Base-by-base conservation (phyloP, 2,888 invertebrate species). In the Megalurothrips usitatus region DNA sequence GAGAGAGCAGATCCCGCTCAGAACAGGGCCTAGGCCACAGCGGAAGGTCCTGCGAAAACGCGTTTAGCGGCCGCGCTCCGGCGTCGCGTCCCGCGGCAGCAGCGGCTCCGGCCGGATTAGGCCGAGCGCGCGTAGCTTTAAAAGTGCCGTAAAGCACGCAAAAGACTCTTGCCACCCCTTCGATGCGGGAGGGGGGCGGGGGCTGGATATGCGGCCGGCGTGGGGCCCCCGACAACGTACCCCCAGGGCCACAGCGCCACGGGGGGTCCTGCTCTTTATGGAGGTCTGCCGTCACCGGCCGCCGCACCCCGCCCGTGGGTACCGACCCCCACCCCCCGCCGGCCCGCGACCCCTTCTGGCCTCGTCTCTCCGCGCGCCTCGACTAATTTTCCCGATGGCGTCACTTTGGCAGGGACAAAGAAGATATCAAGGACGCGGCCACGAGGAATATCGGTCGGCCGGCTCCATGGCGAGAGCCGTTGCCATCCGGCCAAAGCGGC, bases 321-420 rank as follows among this genome's bases (percentile, higher is more conserved):
- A 10, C 58, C 19, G 58, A n/a, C n/a, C 58, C 14, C 19, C 58
- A n/a, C 11, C n/a, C 14, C 58, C 1, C 52, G 52, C 52, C 52
- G 52, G 52, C 12, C 17, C 52, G 12, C 58, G 19, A 14, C 58
- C 58, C 17, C 58, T 17, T 58, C 2, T n/a, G 19, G 19, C 58
- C 8, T 0, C 58, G 6, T 14, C 58, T 58, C 58, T 58, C 14
- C 58, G n/a, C 58, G 58, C 58, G n/a, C 58, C 58, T 58, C 58
- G 17, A 58, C 58, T 58, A 58, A 58, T 58, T 58, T 58, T 58
- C 58, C 14, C 58, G 58, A 58, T 58, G 14, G 14, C 58, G 58
- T 58, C 58, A 58, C 58, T 58, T 58, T 58, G 58, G 58, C 58
- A 58, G 34, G 34, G 58, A 58, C 58, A 58, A 58, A 58, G n/a